Conservation (phyloP, 2,888 invertebrate genomes). For the Orthosia cruda region DNA sequence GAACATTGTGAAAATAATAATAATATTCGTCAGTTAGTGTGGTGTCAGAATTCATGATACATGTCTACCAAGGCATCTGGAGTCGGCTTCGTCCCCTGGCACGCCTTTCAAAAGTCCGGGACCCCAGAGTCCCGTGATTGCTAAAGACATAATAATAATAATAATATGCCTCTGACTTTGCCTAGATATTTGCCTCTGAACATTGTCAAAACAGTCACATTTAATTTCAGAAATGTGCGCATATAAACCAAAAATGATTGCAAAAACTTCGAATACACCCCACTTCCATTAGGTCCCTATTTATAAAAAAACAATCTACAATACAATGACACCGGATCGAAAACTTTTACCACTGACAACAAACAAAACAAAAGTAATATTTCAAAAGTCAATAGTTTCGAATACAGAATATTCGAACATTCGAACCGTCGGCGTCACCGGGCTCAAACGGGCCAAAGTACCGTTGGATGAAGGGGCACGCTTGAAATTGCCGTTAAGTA, state of each 20-base stretch:
- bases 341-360: slow-evolving; percentile 58
- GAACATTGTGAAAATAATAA: not conserved
- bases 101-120: no score
- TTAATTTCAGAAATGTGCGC: slow-evolving; percentile 13
- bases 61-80: no score
- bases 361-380: slow-evolving; percentile 70
- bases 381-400: slow-evolving; percentile 70
- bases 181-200: not conserved
- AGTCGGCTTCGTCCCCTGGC: no score
- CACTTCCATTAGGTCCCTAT: slow-evolving; percentile 31
- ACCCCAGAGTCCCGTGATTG: no score
- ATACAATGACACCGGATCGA: slow-evolving; percentile 54
- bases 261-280: slow-evolving; percentile 17
- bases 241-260: not conserved
- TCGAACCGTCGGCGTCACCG: slow-evolving; percentile 51
- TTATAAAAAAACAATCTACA: slow-evolving; percentile 44
- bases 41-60: no score
- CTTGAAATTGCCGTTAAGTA: slow-evolving; percentile 88
- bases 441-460: slow-evolving; percentile 74
- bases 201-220: not conserved
- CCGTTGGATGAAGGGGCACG: slow-evolving; percentile 80
- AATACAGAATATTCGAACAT: slow-evolving; percentile 64
- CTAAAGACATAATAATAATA: no score
- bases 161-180: no score
- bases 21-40: no score